Evolutionary conservation across 2,113 vertebrate genomes (phyloP), one percentile per base, ranked within the genome.

Genomic region (Spea multiplicata): DNA sequence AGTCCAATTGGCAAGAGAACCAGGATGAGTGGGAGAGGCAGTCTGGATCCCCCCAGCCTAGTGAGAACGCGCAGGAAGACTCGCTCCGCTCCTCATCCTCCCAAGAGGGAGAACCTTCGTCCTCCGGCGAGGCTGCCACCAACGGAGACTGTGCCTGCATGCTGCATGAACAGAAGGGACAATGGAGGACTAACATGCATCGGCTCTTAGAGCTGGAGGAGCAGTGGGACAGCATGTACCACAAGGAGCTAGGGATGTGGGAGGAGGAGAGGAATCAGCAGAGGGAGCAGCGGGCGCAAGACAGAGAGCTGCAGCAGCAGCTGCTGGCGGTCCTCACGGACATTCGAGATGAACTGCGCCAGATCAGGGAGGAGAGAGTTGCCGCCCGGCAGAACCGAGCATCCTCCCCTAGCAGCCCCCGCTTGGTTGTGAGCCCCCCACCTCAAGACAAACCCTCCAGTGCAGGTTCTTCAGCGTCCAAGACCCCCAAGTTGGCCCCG

Each of bases 181-280:
- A 81, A 69, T 88, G 86, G 86, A 81, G 83, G 83, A 85, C 87
- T 83, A 88, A 85, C 57, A 81, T 86, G 80, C 84, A 85, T 4
- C 82, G 85, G 30, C 79, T 89, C 71, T 81, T 88, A 14, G 88
- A 89, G 75, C 84, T 89, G 84, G 88, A 89, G 83, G 86, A 89
- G 68, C 86, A 86, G 71, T 86, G 87, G 88, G 87, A 88, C 75
- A 84, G 83, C 45, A 81, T 89, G 76, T 88, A 89, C 82, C 86
- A 89, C 69, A 85, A 85, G 17, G 88, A 89, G 87, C 64, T 88
- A 17, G 86, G 86, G 74, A 82, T 87, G 82, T 89, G 88, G 88
- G 86, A 88, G 12, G 86, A 87, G 76, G 88, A 89, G 0, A 69
- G 88, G 10, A 84, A 80, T 17, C 86, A 84, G 44, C 87, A 88